phyloP scores from a whole-genome alignment of 2,113 vertebrate genomes.

The Ursus arctos region DNA sequence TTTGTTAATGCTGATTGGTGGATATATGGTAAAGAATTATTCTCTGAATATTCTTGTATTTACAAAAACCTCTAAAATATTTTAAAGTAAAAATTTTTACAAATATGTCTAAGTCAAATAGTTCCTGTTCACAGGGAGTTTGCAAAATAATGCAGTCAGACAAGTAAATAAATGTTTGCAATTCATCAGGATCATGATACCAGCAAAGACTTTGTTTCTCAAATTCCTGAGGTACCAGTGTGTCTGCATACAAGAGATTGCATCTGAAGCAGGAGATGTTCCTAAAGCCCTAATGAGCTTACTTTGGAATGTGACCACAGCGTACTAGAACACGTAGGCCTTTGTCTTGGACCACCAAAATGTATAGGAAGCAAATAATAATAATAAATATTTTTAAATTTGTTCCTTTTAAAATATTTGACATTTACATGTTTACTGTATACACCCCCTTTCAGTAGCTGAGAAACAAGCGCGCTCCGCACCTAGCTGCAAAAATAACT shows the following conservation, averaged over 20 bases:
- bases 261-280: neutral
- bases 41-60: neutral
- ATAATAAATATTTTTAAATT: neutral
- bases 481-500: constrained; percentile 63
- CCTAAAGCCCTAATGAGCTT: neutral
- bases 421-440: constrained; percentile 68
- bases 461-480: constrained; percentile 58
- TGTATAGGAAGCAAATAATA: constrained; percentile 16
- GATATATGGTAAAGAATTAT: neutral
- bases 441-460: constrained; percentile 48
- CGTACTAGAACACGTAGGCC: neutral
- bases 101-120: constrained; percentile 35
- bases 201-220: neutral
- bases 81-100: neutral
- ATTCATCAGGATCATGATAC: neutral
- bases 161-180: neutral
- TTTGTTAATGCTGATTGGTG: neutral
- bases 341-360: constrained; percentile 8
- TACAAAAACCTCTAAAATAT: neutral
- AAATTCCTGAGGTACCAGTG: neutral
- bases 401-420: constrained; percentile 59
- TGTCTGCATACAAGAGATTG: neutral
- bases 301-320: neutral
- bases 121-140: neutral
- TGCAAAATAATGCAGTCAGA: constrained; percentile 9